Evolutionary conservation across 1,140 invertebrate genomes (phyloP).

Genomic region (Planococcus citri): DNA sequence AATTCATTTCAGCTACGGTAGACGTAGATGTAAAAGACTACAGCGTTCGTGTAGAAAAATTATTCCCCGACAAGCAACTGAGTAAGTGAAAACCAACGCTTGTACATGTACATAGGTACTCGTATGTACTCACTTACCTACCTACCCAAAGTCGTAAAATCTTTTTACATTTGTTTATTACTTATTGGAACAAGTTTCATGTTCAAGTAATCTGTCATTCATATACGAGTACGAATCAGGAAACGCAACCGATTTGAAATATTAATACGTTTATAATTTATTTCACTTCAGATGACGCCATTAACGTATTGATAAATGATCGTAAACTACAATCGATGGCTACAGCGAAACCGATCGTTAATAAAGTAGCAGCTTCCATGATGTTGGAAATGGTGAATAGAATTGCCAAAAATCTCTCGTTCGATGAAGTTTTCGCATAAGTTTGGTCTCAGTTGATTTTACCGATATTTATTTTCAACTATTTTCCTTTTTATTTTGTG

Average conservation of each 20-base stretch:
- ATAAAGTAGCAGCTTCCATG: slow-evolving; percentile 26
- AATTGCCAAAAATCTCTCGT: slow-evolving; percentile 27
- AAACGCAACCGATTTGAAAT: too few species aligned
- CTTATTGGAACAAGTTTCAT: background rate
- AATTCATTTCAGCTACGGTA: background rate
- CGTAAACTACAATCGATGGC: slow-evolving; percentile 24
- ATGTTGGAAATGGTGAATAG: slow-evolving; percentile 29
- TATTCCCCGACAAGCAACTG: slow-evolving; percentile 10
- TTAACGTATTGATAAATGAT: background rate
- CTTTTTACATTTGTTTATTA: too few species aligned
- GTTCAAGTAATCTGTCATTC: too few species aligned
- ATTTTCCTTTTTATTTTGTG: background rate
- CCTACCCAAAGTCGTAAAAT: too few species aligned
- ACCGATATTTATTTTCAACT: too few species aligned
- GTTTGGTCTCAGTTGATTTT: too few species aligned
- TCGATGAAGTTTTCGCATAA: slow-evolving; percentile 27
- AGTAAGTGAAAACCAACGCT: background rate
- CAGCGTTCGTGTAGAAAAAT: slow-evolving; percentile 11
- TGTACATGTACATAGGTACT: too few species aligned
- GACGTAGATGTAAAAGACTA: background rate
- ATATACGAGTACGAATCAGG: too few species aligned
- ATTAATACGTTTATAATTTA: too few species aligned
- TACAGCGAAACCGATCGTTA: slow-evolving; percentile 26
- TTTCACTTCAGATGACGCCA: background rate
- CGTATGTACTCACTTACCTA: too few species aligned